Evolutionary conservation across 2,888 invertebrate species (phyloP).

Genomic region (Ormyrus labotus): DNA sequence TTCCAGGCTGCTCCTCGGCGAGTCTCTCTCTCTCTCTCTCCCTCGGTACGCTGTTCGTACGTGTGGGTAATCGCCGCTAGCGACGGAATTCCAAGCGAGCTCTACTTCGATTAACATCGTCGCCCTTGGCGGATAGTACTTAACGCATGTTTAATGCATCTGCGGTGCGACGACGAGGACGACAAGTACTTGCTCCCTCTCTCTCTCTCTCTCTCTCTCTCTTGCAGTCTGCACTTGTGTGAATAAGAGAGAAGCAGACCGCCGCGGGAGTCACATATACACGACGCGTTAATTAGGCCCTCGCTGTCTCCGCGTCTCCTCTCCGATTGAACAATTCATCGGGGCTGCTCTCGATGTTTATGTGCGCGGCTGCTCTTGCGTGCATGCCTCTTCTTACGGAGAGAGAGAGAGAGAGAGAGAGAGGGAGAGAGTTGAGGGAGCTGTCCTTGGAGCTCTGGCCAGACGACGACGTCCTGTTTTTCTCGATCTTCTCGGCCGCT

Average conservation of each 20-base stretch:
- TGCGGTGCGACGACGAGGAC: slow-evolving; percentile 42
- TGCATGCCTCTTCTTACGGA: slow-evolving; percentile 41
- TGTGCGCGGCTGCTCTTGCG: background rate
- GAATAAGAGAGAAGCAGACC: background rate
- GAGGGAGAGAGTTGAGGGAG: slow-evolving; percentile 28
- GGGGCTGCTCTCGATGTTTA: slow-evolving; percentile 38
- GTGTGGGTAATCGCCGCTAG: slow-evolving; percentile 52
- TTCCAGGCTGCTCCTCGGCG: slow-evolving; percentile 21
- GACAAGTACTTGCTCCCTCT: background rate
- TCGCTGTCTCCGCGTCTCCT: slow-evolving; percentile 11
- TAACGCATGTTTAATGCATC: slow-evolving; percentile 58
- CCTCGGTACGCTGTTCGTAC: background rate
- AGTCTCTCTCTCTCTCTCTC: background rate
- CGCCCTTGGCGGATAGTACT: slow-evolving; percentile 55
- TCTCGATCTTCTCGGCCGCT: slow-evolving; percentile 1
- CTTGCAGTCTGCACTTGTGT: no score
- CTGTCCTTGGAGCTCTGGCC: slow-evolving; percentile 29
- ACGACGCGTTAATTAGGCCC: slow-evolving; percentile 55
- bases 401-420: slow-evolving; percentile 4
- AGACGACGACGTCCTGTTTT: background rate
- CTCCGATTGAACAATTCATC: slow-evolving; percentile 48
- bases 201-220: no score
- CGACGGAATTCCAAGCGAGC: slow-evolving; percentile 57
- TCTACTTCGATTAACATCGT: slow-evolving; percentile 58
- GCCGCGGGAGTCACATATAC: slow-evolving; percentile 44